Conservation (phyloP, 1,140 invertebrate genomes). For the Dinothrombium tinctorium region DNA sequence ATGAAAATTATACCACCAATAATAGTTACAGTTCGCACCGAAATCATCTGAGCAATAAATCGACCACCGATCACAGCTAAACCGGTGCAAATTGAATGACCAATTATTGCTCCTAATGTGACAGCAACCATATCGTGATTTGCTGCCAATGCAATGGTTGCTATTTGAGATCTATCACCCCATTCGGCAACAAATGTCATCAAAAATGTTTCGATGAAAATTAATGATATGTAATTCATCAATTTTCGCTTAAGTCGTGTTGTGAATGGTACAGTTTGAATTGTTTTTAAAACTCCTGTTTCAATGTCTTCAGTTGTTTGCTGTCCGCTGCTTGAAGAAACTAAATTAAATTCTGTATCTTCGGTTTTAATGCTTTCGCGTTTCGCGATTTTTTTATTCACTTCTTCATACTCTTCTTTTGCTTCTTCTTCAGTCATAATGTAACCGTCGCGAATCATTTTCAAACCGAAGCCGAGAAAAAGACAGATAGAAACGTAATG, state of each 20-base stretch:
- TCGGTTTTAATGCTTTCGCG: background rate
- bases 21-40: constrained; percentile 69
- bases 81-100: constrained; percentile 83
- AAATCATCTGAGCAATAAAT: constrained; percentile 86
- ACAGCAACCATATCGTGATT: constrained; percentile 74
- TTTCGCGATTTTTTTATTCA: constrained; percentile 30
- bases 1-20: constrained; percentile 80
- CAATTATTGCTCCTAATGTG: constrained; percentile 68
- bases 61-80: constrained; percentile 84
- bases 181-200: constrained; percentile 96
- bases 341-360: background rate
- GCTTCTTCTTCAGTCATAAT: constrained; percentile 81
- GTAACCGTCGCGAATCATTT: constrained; percentile 87
- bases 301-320: constrained; percentile 20
- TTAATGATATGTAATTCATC: constrained; percentile 14
- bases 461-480: constrained; percentile 92
- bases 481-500: constrained; percentile 84
- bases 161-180: constrained; percentile 91
- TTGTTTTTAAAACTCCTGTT: constrained; percentile 20
- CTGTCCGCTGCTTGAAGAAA: background rate
- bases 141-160: constrained; percentile 82
- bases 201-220: constrained; percentile 40
- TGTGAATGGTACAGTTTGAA: constrained; percentile 1
- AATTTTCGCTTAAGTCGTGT: constrained; percentile 12
- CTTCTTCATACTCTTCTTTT: constrained; percentile 91